Conservation (phyloP, 2,797 vertebrate species). For the Borostomias antarcticus region DNA sequence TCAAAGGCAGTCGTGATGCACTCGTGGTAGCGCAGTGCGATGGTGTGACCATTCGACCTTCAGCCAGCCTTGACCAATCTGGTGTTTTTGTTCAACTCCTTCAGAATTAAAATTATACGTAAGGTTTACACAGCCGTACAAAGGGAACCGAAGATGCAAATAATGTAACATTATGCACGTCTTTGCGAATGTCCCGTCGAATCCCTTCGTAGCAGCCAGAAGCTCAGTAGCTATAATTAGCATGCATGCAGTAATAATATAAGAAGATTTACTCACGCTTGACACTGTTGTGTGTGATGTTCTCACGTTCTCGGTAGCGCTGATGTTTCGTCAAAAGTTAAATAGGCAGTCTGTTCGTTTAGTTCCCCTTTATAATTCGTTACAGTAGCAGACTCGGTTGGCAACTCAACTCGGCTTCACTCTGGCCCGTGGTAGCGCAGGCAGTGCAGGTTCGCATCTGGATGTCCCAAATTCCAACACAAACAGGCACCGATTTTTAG, state of each 20-base stretch:
- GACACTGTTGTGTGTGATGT: conserved; percentile 12
- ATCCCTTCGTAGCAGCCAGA: background rate
- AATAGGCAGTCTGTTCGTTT: conserved; percentile 3
- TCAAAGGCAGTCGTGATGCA: background rate
- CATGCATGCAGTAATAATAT: background rate
- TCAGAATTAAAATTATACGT: background rate
- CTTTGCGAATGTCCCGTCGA: background rate
- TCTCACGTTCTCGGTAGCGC: conserved; percentile 29
- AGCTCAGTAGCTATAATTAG: background rate
- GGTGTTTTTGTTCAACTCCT: conserved; percentile 15
- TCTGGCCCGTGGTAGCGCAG: conserved; percentile 6
- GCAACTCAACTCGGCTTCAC: conserved; percentile 37
- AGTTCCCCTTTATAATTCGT: conserved; percentile 6
- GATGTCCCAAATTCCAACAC: conserved; percentile 46
- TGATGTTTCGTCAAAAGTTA: conserved; percentile 1
- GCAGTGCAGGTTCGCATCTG: conserved; percentile 1
- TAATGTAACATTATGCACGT: background rate
- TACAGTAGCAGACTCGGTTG: conserved; percentile 8
- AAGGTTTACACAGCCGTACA: no score
- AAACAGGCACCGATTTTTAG: conserved; percentile 33
- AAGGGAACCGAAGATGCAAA: background rate
- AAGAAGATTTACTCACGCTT: conserved; percentile 45
- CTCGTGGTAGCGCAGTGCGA: conserved; percentile 38
- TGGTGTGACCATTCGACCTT: conserved; percentile 49
- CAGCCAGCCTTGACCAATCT: conserved; percentile 10